A percentile compares a stretch with the other conserved stretches of the same genome.
Evolutionary conservation across 2,888 invertebrate genomes (phyloP).

Genomic region (Schrankia costaestrigalis): DNA sequence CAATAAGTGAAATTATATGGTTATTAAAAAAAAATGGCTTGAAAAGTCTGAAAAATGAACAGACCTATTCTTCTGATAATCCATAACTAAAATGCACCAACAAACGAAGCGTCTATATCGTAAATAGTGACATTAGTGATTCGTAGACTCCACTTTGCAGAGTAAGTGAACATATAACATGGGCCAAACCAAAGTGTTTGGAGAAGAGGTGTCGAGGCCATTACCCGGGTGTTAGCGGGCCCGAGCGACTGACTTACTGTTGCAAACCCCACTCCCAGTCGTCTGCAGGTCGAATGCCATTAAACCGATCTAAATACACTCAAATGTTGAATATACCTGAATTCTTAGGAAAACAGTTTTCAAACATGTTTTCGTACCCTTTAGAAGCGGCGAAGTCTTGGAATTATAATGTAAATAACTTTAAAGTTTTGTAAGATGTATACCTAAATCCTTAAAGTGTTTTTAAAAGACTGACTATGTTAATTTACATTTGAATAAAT

Average conservation of each 20-base stretch:
- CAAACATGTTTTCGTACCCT: constrained; percentile 27
- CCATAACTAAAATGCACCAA: too few relatives aligned
- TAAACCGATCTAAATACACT: constrained; percentile 50
- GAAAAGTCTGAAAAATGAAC: too few relatives aligned
- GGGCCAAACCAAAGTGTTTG: constrained; percentile 41
- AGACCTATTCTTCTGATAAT: too few relatives aligned
- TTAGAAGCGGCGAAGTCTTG: constrained; percentile 21
- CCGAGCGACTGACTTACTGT: constrained; percentile 45
- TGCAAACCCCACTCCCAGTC: constrained; percentile 31
- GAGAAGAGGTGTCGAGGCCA: constrained; percentile 54
- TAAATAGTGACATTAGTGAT: too few relatives aligned
- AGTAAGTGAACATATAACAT: constrained; percentile 52
- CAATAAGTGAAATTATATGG: too few relatives aligned
- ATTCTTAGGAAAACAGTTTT: constrained; percentile 43
- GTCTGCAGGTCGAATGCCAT: constrained; percentile 63
- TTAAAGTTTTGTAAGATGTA: constrained; percentile 7
- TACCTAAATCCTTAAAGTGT: too few relatives aligned
- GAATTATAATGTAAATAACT: constrained; percentile 9
- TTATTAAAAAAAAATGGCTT: too few relatives aligned
- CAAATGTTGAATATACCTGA: constrained; percentile 34
- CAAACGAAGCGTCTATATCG: too few relatives aligned
- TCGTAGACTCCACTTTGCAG: too few relatives aligned
- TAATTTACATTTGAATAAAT: too few relatives aligned
- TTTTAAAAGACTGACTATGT: too few relatives aligned
- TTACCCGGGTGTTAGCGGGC: constrained; percentile 43